Base-by-base conservation (phyloP, 37 sponge, comb jelly and placozoan genomes). In the Cladorhizidae sp. region DNA sequence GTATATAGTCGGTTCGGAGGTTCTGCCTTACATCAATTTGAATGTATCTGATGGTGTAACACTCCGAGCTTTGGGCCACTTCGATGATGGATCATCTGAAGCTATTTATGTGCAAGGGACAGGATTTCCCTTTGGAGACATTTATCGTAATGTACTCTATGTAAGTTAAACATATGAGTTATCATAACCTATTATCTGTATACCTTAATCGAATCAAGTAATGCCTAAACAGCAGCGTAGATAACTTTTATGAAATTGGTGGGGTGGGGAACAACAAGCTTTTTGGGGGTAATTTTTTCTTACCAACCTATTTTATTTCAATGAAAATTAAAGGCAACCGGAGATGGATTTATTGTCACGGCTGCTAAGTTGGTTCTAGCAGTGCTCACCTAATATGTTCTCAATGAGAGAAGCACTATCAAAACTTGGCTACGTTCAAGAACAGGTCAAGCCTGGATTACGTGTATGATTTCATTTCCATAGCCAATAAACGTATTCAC, bases 111-210 rank as follows among this genome's bases (percentile, higher is more conserved):
- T 85, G 5, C 7, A 2, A 8, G 62, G 72, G 11, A 49, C 42
- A 57, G 86, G 80, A 70, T 78, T 79, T 35, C 86, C 79, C 9
- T 86, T 86, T 72, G 78, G 78, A 61, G 58, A 42, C 6, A 64
- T 39, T 22, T 3, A 32, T 29, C 75, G 74, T 38, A 41, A 68
- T 40, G 3, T 43, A 37, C 45, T 68, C 20, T 87, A 69, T 76
- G 87, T 86, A 63, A 78, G 80, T 32, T 23, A 8, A 45, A 43
- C 23, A 1, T 42, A 40, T 5, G 33, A 17, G 18, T 65, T 65
- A 7, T 17, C 17, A 28, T 31, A 17, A 65, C 9, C 3, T 9
- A 21, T 58, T 26, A 18, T 18, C 15, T 18, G 15, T 52, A 52
- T 52, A 18, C 15, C 15, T 52, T 52, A 52, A 18, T 11, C 15